Base-by-base conservation (phyloP, 2,888 invertebrate species). In the Pristionchus entomophagus region DNA sequence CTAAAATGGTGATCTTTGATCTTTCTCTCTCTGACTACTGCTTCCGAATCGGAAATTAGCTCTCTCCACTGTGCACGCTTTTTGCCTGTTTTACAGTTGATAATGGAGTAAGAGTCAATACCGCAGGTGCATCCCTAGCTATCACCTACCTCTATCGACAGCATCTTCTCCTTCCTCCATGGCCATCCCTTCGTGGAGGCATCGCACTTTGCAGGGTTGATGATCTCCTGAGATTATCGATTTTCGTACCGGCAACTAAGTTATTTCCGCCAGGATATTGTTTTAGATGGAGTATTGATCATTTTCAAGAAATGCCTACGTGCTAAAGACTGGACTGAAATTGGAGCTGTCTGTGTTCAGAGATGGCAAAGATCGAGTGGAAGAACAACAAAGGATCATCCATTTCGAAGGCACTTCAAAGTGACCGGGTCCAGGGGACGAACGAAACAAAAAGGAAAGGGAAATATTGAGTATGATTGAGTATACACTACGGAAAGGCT, bases 121-220 rank as follows among this genome's bases (percentile, higher is more conserved):
- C 17, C 19, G 32, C 38, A 51, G 12, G 5, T 8, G 69, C 14
- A 35, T 8, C 0, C 5, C n/a, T 12, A n/a, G 8, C 69, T 35
- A 32, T 69, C 35, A 26, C 26, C 32, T 49, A 53, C 73, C 59
- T 86, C 29, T 32, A 86, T 41, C 19, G 73, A 29, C n/a, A 69
- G n/a, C 80, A 45, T 59, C 62, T 86, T 87, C 51, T 85, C 86
- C n/a, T 51, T 62, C 5, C 88, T 26, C 87, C 87, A 87, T 32
- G 85, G 73, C 89, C 89, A 89, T 17, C 89, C 89, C 22, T 65
- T 29, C 53, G 35, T 53, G 29, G 86, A 81, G 2, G 51, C 80
- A 29, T 62, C 87, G 65, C 89, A 89, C 26, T 87, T 81, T 19
- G 84, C 32, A 12, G 82, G 84, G n/a, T 86, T 84, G 2, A 56